A percentile compares a stretch with the other conserved stretches of the same genome.
Evolutionary conservation across 1,140 invertebrate genomes (phyloP).

Genomic region (Drosophila arawakana): DNA sequence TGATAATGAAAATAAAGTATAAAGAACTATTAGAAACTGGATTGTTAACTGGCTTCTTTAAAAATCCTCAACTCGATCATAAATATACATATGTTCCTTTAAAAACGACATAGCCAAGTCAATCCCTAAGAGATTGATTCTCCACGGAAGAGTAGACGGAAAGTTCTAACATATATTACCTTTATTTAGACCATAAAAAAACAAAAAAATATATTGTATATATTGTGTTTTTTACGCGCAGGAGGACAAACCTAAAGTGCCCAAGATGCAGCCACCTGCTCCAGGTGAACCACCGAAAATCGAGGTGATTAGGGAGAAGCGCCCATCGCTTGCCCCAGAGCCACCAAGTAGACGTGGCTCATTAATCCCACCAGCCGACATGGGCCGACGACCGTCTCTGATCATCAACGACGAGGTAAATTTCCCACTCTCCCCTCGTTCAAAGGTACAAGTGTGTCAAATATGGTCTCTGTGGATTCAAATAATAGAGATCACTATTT

Average conservation of each 20-base stretch:
- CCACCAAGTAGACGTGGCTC: slow-evolving; percentile 91
- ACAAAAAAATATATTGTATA: not conserved
- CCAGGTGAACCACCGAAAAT: slow-evolving; percentile 92
- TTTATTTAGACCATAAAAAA: no score
- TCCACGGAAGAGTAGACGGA: no score
- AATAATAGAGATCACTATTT: not conserved
- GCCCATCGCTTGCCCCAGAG: slow-evolving; percentile 91
- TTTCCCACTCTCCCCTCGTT: not conserved
- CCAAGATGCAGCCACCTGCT: slow-evolving; percentile 89
- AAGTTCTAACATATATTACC: no score
- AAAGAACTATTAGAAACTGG: no score
- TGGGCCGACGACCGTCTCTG: slow-evolving; percentile 92
- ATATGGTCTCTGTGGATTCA: not conserved
- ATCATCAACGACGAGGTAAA: slow-evolving; percentile 97
- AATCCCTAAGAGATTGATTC: no score
- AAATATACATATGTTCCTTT: no score
- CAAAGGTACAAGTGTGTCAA: not conserved
- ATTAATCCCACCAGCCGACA: slow-evolving; percentile 93
- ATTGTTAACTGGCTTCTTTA: no score
- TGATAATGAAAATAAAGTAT: no score
- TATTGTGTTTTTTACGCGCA: slow-evolving; percentile 33
- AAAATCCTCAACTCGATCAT: no score
- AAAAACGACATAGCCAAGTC: no score
- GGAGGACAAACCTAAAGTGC: slow-evolving; percentile 86
- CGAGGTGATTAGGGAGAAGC: slow-evolving; percentile 92